Evolutionary conservation across 2,888 invertebrate genomes (phyloP).

Genomic region (Chaetogeoica ovagalla): DNA sequence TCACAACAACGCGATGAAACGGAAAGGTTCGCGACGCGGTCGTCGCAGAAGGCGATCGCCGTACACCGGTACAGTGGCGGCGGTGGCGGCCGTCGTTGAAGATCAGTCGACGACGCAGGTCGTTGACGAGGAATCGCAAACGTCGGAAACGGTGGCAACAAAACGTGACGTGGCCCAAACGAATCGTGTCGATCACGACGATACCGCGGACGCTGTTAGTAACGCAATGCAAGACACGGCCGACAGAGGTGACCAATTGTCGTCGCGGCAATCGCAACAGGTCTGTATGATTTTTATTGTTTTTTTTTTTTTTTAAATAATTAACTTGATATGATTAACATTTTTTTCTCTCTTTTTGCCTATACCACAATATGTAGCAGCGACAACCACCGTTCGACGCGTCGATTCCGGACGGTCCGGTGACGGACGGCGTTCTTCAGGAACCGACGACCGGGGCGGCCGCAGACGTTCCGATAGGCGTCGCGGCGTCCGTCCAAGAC

Average conservation of each 20-base stretch:
- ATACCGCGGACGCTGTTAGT: no score
- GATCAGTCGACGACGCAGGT: no score
- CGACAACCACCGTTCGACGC: background rate
- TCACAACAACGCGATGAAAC: slow-evolving; percentile 1
- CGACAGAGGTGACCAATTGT: no score
- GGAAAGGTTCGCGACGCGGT: slow-evolving; percentile 17
- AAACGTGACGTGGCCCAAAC: no score
- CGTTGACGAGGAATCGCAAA: no score
- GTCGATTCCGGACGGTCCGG: background rate
- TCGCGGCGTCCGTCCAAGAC: slow-evolving; percentile 3
- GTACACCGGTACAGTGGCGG: background rate
- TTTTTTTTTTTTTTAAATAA: background rate
- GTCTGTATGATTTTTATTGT: background rate
- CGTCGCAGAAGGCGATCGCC: background rate
- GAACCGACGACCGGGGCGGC: background rate
- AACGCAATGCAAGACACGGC: no score
- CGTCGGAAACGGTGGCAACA: no score
- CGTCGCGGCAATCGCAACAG: slow-evolving; percentile 10
- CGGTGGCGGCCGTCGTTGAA: no score
- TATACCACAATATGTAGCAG: no score
- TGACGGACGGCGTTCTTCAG: background rate
- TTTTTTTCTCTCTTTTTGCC: background rate
- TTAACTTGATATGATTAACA: no score
- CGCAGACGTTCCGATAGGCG: background rate
- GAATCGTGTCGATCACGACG: no score